These are phyloP conservation scores for Nebria salina DNA, from an alignment of 2,888 invertebrate species.

Conservation along the genomic window DNA sequence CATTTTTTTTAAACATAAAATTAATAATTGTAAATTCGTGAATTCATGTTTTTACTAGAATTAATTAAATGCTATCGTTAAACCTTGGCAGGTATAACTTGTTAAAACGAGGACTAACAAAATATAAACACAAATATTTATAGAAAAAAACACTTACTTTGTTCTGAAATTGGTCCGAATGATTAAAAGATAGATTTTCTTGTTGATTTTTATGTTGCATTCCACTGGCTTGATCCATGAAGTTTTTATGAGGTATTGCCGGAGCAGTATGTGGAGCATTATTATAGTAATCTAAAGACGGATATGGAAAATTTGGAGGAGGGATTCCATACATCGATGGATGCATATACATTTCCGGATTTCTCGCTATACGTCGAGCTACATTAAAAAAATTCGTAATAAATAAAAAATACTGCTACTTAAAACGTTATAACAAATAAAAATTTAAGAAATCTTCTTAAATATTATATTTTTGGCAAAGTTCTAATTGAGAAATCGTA, in stretches of 20 bases:
- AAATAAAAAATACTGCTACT: background rate
- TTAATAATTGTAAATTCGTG: background rate
- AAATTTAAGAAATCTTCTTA: no score
- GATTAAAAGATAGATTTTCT: conserved; percentile 26
- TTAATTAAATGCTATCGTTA: background rate
- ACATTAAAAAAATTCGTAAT: background rate
- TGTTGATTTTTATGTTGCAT: conserved; percentile 13
- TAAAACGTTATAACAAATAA: no score
- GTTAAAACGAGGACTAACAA: background rate
- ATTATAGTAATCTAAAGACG: conserved; percentile 7
- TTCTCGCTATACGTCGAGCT: conserved; percentile 30
- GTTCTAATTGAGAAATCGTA: no score
- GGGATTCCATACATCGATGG: conserved; percentile 28
- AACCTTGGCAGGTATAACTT: background rate
- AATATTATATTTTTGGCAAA: no score
- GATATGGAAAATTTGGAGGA: conserved; percentile 21
- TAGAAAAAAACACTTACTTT: conserved; percentile 19
- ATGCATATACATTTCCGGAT: conserved; percentile 32
- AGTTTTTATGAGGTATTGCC: conserved; percentile 11
- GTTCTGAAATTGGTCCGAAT: conserved; percentile 21
- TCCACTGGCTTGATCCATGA: conserved; percentile 20
- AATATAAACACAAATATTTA: background rate
- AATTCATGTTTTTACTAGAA: background rate
- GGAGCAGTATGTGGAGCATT: background rate
- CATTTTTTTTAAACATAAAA: background rate